Evolutionary conservation across 1,140 invertebrate genomes (phyloP), one percentile per base, ranked within the genome.

Genomic region (Holotrichia oblita): DNA sequence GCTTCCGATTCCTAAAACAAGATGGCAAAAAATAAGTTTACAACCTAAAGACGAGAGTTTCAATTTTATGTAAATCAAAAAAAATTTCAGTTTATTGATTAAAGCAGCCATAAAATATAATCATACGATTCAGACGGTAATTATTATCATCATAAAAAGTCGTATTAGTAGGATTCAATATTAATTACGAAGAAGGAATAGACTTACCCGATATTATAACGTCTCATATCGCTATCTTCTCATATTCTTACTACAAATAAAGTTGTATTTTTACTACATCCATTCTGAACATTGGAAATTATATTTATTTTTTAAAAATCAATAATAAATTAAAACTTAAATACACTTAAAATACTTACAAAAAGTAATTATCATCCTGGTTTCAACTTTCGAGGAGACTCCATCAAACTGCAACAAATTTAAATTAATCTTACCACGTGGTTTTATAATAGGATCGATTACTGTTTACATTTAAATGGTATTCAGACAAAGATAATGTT

Each of bases 111-210:
- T 55, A 2, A 17, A 6, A 6, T 55, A 55, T 55, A 55, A 55
- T 55, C 48, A 55, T n/a, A 55, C 17, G n/a, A 55, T 20, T 55
- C 48, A 55, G 48, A 55, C 48, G 48, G 48, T 55, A 55, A 55
- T 55, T 55, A 17, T n/a, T 55, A 55, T 55, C 48, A 55, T 55
- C 48, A 55, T 55, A n/a, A 55, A 55, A 17, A 3, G 3, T 4
- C 0, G 12, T 12, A 14, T n/a, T 3, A 3, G 0, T 6, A 6
- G n/a, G 0, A 55, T 55, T n/a, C n/a, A 17, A 55, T 2, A n/a
- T 55, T 7, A 2, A 14, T 48, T 48, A 8, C 10, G 44, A 3
- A 3, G n/a, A 3, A 48, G n/a, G 12, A 20, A 6, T 55, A 17
- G 3, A 55, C 48, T n/a, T 55, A 55, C 48, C 14, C 6, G 0